Evolutionary conservation across 2,888 invertebrate genomes (phyloP).

Genomic region (Bellardia bayeri): DNA sequence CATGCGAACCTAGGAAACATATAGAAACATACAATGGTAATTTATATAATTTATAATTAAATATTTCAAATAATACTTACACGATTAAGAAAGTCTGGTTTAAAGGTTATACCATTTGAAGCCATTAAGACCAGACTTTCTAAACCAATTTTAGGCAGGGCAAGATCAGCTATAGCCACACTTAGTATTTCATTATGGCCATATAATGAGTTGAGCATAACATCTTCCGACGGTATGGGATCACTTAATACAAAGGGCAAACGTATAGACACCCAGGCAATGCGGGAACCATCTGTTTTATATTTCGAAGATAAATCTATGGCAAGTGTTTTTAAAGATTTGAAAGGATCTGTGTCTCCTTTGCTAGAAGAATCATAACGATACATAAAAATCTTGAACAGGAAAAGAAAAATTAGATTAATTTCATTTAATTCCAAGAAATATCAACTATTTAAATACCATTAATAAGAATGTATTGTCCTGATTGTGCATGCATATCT

Average conservation of each 20-base stretch:
- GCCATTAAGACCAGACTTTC: conserved; percentile 90
- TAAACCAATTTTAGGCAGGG: conserved; percentile 88
- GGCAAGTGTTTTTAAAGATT: conserved; percentile 87
- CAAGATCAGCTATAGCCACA: conserved; percentile 87
- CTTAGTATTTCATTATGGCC: conserved; percentile 83
- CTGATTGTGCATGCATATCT: conserved; percentile 89
- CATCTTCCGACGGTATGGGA: conserved; percentile 74
- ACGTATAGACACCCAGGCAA: conserved; percentile 89
- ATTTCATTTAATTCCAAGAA: neutral
- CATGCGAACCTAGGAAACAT: conserved; percentile 91
- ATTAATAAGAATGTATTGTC: conserved; percentile 92
- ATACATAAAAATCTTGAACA: conserved; percentile 87
- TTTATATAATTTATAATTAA: neutral
- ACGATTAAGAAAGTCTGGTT: conserved; percentile 94
- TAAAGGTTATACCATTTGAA: conserved; percentile 89
- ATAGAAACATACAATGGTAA: neutral
- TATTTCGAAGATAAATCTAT: conserved; percentile 87
- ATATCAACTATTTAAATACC: conserved; percentile 81
- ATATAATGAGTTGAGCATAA: conserved; percentile 82
- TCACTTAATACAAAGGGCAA: conserved; percentile 84
- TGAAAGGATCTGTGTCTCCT: conserved; percentile 87
- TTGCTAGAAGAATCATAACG: conserved; percentile 87
- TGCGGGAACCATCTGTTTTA: conserved; percentile 88
- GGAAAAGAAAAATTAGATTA: conserved; percentile 14
- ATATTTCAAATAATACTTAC: conserved; percentile 84